Evolutionary conservation across 2,797 vertebrate species (phyloP).

Genomic region (Austrolebias charrua): DNA sequence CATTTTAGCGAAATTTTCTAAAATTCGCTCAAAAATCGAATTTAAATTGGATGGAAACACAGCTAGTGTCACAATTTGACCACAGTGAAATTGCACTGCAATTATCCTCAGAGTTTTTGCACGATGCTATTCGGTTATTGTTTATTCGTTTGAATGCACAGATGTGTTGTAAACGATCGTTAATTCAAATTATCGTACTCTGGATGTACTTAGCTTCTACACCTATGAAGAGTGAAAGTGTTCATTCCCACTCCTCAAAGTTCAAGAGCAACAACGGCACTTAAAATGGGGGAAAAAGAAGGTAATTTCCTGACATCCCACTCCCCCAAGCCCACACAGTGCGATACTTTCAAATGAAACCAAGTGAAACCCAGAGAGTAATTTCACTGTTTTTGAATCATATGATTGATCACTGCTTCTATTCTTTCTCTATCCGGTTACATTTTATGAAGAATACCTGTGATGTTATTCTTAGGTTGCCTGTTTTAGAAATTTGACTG

Average conservation of each 20-base stretch:
- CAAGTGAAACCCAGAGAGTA: slow-evolving; percentile 15
- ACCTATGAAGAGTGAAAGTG: not conserved
- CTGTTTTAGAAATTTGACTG: slow-evolving; percentile 19
- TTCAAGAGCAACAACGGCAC: slow-evolving; percentile 16
- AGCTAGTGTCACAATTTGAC: slow-evolving; percentile 63
- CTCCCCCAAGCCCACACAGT: slow-evolving; percentile 61
- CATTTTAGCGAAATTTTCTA: too few species aligned
- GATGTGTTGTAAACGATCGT: slow-evolving; percentile 13
- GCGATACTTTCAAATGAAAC: slow-evolving; percentile 38
- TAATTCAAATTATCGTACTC: slow-evolving; percentile 1
- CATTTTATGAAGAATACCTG: slow-evolving; percentile 5
- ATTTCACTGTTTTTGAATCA: slow-evolving; percentile 29
- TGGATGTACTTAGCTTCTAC: slow-evolving; percentile 8
- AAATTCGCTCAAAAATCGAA: too few species aligned
- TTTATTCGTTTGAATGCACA: slow-evolving; percentile 18
- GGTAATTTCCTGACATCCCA: slow-evolving; percentile 50
- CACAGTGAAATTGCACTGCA: slow-evolving; percentile 54
- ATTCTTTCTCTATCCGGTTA: slow-evolving; percentile 24
- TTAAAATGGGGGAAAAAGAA: slow-evolving; percentile 6
- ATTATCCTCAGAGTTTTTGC: slow-evolving; percentile 48
- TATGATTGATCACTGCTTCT: slow-evolving; percentile 35
- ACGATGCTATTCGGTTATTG: slow-evolving; percentile 6
- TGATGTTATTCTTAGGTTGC: slow-evolving; percentile 12
- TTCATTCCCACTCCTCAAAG: slow-evolving; percentile 21
- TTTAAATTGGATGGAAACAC: too few species aligned